phyloP scores from a whole-genome alignment of 2,113 vertebrate genomes.

The Felis catus region DNA sequence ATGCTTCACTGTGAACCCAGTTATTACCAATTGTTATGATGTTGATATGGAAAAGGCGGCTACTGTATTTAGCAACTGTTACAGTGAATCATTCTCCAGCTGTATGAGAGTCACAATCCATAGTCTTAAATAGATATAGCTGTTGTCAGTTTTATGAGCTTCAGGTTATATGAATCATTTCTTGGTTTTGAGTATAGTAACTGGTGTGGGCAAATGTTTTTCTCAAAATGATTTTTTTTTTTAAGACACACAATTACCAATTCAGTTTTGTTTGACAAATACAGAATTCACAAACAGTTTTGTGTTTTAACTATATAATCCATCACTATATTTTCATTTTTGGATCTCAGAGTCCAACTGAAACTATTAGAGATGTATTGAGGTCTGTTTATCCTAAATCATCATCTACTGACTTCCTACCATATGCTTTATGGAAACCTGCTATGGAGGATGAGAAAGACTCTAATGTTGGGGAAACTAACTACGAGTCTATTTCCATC shows the following conservation, averaged over 20 bases:
- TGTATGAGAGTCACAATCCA: slow-evolving; percentile 11
- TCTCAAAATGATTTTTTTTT: neutral
- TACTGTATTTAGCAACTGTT: slow-evolving; percentile 39
- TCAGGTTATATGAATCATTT: slow-evolving; percentile 11
- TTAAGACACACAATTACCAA: neutral
- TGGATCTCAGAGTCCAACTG: neutral
- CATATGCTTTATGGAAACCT: neutral
- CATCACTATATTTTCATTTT: neutral
- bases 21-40: neutral
- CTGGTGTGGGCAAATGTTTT: slow-evolving; percentile 4
- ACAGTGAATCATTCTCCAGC: slow-evolving; percentile 8
- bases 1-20: neutral
- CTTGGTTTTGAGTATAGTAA: neutral
- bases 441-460: neutral
- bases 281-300: neutral
- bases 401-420: neutral
- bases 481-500: neutral
- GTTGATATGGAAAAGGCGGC: slow-evolving; percentile 29
- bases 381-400: neutral
- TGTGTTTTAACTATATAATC: neutral
- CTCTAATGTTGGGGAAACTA: neutral
- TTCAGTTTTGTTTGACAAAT: neutral
- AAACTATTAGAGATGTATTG: neutral
- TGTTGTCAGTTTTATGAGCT: slow-evolving; percentile 44
- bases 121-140: slow-evolving; percentile 61